phyloP scores from a whole-genome alignment of 2,113 vertebrate genomes.

The Channa maculata region DNA sequence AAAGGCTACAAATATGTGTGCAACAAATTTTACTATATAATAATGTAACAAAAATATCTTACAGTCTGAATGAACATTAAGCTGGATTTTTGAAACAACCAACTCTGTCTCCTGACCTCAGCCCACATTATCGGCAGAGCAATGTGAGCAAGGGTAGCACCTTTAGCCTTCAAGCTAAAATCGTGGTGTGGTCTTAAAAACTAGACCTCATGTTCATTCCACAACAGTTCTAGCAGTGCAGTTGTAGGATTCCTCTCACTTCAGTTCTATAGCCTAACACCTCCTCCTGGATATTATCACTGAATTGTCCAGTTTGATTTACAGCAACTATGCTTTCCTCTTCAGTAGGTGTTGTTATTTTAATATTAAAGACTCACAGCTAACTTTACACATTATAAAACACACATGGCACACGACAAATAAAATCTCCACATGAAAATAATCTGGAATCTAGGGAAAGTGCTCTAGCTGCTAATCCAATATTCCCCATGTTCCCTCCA shows the following conservation, averaged over 20 bases:
- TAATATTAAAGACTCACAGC: conserved; percentile 48
- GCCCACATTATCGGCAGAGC: conserved; percentile 12
- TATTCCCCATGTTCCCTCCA: conserved; percentile 40
- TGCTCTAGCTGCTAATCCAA: conserved; percentile 61
- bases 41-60: too few species aligned
- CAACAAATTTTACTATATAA: neutral
- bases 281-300: conserved; percentile 32
- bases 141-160: conserved; percentile 8
- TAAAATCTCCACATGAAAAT: conserved; percentile 32
- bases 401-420: conserved; percentile 22
- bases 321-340: conserved; percentile 15
- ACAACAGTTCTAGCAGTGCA: neutral
- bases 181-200: neutral
- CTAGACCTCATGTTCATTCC: too few species aligned
- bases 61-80: too few species aligned
- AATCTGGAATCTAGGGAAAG: conserved; percentile 12
- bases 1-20: neutral
- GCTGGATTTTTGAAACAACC: neutral
- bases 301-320: conserved; percentile 33
- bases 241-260: neutral
- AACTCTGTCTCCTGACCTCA: conserved; percentile 28
- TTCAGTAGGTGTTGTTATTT: conserved; percentile 36
- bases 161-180: conserved; percentile 2
- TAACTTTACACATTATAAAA: conserved; percentile 33
- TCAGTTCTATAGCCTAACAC: conserved; percentile 40